These are phyloP conservation scores for Trachelus stipa DNA, from an alignment of 2,888 invertebrate genomes.

Conservation along the genomic window DNA sequence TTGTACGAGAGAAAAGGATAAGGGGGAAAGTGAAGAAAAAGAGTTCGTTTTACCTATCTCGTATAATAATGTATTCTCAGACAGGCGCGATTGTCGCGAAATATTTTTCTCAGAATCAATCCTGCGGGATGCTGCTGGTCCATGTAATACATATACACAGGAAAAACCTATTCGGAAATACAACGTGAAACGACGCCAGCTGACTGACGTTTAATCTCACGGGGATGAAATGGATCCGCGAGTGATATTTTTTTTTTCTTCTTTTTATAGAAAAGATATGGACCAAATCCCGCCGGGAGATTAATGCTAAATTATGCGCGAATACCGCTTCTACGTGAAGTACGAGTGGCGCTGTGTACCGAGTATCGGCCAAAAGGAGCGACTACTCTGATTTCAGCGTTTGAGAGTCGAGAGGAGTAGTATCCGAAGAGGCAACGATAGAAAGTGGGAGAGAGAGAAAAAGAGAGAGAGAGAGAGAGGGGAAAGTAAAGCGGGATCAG, in stretches of 20 bases:
- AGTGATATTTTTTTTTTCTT: background rate
- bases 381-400: background rate
- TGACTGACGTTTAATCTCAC: background rate
- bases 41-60: background rate
- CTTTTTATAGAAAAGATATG: background rate
- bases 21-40: too few relatives aligned
- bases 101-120: conserved; percentile 15
- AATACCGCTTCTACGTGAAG: background rate
- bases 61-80: background rate
- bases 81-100: background rate
- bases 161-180: too few relatives aligned
- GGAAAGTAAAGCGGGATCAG: too few relatives aligned
- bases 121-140: background rate
- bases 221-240: background rate
- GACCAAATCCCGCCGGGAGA: background rate
- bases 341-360: background rate
- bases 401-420: background rate
- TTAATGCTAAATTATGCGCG: background rate
- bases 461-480: too few relatives aligned
- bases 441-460: too few relatives aligned
- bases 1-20: too few relatives aligned
- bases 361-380: background rate
- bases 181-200: background rate
- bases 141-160: too few relatives aligned
- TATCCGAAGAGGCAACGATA: background rate